Conservation (phyloP, 2,888 invertebrate genomes). For the Tipula unca region DNA sequence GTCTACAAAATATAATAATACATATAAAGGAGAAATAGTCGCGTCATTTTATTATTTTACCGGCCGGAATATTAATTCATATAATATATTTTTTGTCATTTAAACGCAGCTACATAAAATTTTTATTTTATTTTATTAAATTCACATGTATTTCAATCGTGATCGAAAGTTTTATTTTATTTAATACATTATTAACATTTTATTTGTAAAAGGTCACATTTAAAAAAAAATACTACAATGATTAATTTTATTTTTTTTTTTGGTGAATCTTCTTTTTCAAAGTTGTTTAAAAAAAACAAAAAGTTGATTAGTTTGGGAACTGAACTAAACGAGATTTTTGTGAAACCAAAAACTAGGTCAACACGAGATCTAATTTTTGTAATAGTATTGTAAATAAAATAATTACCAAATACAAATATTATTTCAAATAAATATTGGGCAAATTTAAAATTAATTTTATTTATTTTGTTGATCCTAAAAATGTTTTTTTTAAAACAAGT, state of each 20-base stretch:
- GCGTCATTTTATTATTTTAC: not conserved
- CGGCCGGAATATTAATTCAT: not conserved
- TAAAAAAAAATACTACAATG: not conserved
- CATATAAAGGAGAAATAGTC: not conserved
- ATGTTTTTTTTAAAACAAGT: no score
- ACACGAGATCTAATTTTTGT: not conserved
- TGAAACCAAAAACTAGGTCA: not conserved
- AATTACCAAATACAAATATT: no score
- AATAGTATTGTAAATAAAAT: no score
- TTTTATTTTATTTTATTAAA: not conserved
- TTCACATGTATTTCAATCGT: not conserved
- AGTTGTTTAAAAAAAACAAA: not conserved
- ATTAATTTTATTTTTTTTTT: not conserved
- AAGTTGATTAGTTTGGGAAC: constrained; percentile 1
- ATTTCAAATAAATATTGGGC: no score
- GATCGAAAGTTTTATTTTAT: not conserved
- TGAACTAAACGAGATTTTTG: not conserved
- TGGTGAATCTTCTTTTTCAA: not conserved
- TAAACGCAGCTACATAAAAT: not conserved
- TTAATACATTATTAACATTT: not conserved
- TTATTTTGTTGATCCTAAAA: no score
- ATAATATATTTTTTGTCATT: not conserved
- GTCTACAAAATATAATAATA: not conserved
- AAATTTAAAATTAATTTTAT: no score
- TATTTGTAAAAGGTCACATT: constrained; percentile 4